Percentiles rank a stretch among this genome's conserved stretches.
Conservation (phyloP, 2,888 invertebrate genomes). For the Perizoma affinitatum region DNA sequence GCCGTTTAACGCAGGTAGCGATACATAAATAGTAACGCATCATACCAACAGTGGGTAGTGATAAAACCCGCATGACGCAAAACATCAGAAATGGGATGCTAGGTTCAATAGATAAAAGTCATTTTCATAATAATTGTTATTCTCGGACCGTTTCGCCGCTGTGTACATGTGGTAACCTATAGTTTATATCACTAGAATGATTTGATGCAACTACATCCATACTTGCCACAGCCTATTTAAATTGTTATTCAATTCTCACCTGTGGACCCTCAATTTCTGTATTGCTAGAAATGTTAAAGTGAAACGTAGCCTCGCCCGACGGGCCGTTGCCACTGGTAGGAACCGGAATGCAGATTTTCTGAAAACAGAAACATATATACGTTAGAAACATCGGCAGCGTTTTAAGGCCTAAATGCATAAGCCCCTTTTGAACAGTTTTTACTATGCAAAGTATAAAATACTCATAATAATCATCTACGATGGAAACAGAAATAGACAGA, state of each 20-base stretch:
- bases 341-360: slow-evolving; percentile 91
- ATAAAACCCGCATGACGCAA: slow-evolving; percentile 57
- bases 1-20: slow-evolving; percentile 20
- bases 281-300: slow-evolving; percentile 91
- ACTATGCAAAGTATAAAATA: too few species aligned
- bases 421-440: too few species aligned
- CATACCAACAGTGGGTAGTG: slow-evolving; percentile 40
- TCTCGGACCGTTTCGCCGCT: background rate
- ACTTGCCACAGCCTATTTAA: background rate
- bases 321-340: slow-evolving; percentile 83
- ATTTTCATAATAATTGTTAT: slow-evolving; percentile 29
- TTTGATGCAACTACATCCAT: background rate
- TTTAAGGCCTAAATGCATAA: too few species aligned
- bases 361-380: slow-evolving; percentile 58
- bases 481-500: too few species aligned
- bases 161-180: too few species aligned
- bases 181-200: too few species aligned
- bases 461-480: too few species aligned
- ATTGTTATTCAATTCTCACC: slow-evolving; percentile 51
- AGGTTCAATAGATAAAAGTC: slow-evolving; percentile 42
- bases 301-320: slow-evolving; percentile 84
- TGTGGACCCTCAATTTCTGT: slow-evolving; percentile 92
- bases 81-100: slow-evolving; percentile 47
- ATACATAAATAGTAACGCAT: slow-evolving; percentile 24
- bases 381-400: slow-evolving; percentile 3